Percentiles rank a stretch among this genome's conserved stretches.
Conservation (phyloP, 2,113 vertebrate species). For the Choloepus hoffmanni region DNA sequence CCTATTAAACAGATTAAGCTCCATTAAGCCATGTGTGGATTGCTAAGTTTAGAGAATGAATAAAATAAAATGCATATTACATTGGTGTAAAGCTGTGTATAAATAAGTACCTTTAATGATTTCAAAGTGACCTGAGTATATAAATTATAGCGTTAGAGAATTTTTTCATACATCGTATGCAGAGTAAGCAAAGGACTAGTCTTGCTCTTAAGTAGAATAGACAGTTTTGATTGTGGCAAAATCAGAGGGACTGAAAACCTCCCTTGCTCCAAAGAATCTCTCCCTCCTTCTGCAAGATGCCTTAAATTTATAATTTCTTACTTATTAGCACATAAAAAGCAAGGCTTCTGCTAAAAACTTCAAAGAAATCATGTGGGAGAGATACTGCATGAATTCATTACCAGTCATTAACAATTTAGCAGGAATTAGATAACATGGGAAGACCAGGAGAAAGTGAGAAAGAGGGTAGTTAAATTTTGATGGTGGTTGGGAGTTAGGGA, state of each 20-base stretch:
- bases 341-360: constrained; percentile 15
- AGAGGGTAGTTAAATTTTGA: background rate
- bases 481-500: background rate
- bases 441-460: background rate
- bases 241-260: background rate
- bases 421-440: background rate
- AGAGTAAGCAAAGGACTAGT: background rate
- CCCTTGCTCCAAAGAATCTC: background rate
- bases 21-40: background rate
- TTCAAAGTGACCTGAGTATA: constrained; percentile 9
- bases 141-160: background rate
- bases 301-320: background rate
- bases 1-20: background rate
- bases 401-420: background rate
- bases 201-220: background rate
- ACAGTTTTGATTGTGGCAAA: background rate
- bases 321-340: background rate
- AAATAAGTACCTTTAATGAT: background rate
- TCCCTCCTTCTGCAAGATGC: background rate
- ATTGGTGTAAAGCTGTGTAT: background rate
- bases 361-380: background rate
- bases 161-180: background rate
- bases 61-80: background rate
- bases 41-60: constrained; percentile 51
- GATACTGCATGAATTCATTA: background rate